These are phyloP conservation scores for Amphiprion ocellaris DNA, from an alignment of 2,113 vertebrate species.

Conservation along the genomic window DNA sequence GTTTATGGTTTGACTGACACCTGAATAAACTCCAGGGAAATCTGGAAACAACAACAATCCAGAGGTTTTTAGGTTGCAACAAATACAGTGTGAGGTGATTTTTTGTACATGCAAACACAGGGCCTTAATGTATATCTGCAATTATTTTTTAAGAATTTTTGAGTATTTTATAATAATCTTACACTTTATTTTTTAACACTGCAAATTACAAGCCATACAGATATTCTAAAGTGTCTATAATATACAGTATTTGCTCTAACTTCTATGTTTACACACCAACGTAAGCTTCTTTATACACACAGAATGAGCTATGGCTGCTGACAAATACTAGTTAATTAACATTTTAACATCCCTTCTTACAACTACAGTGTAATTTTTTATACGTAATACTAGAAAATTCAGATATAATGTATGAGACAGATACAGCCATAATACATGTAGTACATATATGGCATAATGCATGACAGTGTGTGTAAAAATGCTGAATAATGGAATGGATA, in stretches of 20 bases:
- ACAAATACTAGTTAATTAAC: not conserved
- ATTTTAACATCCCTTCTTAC: not conserved
- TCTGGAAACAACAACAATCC: not conserved
- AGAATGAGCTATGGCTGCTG: too few species aligned
- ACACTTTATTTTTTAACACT: too few species aligned
- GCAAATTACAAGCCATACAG: too few species aligned
- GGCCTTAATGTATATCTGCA: not conserved
- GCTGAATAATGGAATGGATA: constrained; percentile 14
- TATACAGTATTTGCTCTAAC: too few species aligned
- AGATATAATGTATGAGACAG: not conserved
- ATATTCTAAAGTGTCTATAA: too few species aligned
- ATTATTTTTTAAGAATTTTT: not conserved
- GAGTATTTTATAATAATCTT: too few species aligned
- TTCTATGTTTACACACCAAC: too few species aligned
- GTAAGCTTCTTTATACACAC: too few species aligned
- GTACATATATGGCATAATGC: not conserved
- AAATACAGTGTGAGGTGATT: not conserved
- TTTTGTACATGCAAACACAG: not conserved
- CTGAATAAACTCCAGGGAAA: not conserved
- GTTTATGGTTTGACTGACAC: constrained; percentile 30
- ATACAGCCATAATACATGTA: not conserved
- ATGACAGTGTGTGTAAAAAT: constrained; percentile 9
- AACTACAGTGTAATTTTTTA: not conserved
- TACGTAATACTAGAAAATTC: not conserved
- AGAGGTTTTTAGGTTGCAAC: not conserved